These are phyloP conservation scores for Cheumatopsyche charites DNA, from an alignment of 1,140 invertebrate species.

Conservation along the genomic window DNA sequence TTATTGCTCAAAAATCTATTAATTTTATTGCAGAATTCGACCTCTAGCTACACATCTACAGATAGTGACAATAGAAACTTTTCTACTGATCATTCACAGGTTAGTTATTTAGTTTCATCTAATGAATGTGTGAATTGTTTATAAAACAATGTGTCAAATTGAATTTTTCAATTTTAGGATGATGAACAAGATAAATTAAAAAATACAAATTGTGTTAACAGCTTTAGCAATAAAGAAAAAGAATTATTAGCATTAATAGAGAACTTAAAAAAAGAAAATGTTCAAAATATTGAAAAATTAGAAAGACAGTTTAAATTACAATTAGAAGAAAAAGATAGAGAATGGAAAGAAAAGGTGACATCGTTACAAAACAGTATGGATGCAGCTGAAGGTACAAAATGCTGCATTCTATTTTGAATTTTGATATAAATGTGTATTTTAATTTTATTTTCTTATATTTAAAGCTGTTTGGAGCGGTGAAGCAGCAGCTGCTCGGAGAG, in stretches of 20 bases:
- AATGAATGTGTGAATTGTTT: not conserved
- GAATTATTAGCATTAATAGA: conserved; percentile 60
- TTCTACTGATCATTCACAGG: not conserved
- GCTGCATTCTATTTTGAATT: not conserved
- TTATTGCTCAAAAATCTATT: too few species aligned
- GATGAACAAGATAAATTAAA: conserved; percentile 32
- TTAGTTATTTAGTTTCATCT: not conserved
- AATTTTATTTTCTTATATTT: conserved; percentile 23
- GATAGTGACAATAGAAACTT: conserved; percentile 5
- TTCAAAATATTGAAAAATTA: conserved; percentile 52
- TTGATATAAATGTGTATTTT: not conserved
- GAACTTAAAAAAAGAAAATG: conserved; percentile 65
- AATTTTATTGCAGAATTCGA: not conserved
- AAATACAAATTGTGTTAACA: not conserved
- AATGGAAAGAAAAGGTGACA: conserved; percentile 65
- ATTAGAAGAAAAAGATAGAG: conserved; percentile 71
- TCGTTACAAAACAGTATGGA: conserved; percentile 47
- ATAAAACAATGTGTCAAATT: too few species aligned
- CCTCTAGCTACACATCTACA: not conserved
- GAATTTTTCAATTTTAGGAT: conserved; percentile 39
- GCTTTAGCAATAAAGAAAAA: conserved; percentile 50
- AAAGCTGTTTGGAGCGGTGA: conserved; percentile 54
- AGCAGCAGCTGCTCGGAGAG: conserved; percentile 62
- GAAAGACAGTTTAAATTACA: conserved; percentile 43
- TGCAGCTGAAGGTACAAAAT: conserved; percentile 41